A percentile compares a stretch with the other conserved stretches of the same genome.
Evolutionary conservation across 2,888 invertebrate species (phyloP).

Genomic region (Drosophila atripex): DNA sequence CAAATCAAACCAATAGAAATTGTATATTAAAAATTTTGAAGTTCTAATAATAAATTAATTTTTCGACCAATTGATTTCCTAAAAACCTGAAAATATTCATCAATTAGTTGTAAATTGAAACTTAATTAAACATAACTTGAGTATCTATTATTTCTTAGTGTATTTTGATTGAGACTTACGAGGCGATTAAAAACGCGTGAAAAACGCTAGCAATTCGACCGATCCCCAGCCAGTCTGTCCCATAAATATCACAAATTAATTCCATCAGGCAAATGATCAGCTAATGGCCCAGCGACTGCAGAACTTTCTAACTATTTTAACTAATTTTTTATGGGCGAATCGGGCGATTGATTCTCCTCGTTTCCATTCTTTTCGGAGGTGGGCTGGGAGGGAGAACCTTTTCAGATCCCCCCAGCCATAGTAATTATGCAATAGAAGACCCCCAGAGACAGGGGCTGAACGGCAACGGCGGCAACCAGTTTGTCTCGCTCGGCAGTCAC

Average conservation of each 20-base stretch:
- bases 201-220: constrained; percentile 31
- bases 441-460: constrained; percentile 22
- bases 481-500: constrained; percentile 60
- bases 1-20: too few relatives aligned
- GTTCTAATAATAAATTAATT: too few relatives aligned
- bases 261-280: constrained; percentile 57
- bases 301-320: constrained; percentile 38
- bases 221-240: constrained; percentile 7
- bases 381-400: constrained; percentile 41
- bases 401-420: constrained; percentile 30
- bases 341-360: constrained; percentile 4
- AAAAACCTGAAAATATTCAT: too few relatives aligned
- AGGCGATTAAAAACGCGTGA: constrained; percentile 57
- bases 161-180: constrained; percentile 31
- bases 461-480: constrained; percentile 60
- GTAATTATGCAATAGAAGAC: constrained; percentile 67
- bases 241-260: constrained; percentile 66
- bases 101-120: too few relatives aligned
- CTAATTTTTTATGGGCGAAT: constrained; percentile 21
- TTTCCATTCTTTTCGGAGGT: constrained; percentile 11
- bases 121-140: too few relatives aligned
- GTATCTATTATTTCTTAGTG: background rate
- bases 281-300: constrained; percentile 41
- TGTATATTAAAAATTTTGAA: too few relatives aligned
- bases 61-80: too few relatives aligned